These are phyloP conservation scores for Eristalis tenax DNA, from an alignment of 2,888 invertebrate genomes.

Conservation along the genomic window DNA sequence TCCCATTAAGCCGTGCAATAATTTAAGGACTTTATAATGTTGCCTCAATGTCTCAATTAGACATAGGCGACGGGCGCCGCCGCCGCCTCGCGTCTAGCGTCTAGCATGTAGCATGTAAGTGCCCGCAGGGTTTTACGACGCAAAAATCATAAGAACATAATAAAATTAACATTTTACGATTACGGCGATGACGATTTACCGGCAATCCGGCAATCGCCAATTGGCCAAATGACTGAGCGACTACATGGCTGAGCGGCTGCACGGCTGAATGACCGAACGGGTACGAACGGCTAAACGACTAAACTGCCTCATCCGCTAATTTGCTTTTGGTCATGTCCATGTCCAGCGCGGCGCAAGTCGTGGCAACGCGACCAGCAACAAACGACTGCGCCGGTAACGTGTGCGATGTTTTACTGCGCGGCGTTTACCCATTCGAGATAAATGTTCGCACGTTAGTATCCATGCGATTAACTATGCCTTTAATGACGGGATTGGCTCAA, in stretches of 20 bases:
- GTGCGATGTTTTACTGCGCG: background rate
- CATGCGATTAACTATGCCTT: constrained; percentile 29
- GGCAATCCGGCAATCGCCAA: constrained; percentile 25
- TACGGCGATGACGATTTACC: constrained; percentile 58
- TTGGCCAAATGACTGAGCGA: background rate
- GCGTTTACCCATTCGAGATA: constrained; percentile 5
- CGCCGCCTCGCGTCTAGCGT: background rate
- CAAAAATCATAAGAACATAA: constrained; percentile 67
- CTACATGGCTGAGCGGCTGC: background rate
- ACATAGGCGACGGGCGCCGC: constrained; percentile 9
- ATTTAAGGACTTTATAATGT: constrained; percentile 66
- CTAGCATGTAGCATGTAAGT: background rate
- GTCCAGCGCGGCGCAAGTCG: constrained; percentile 16
- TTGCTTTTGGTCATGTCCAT: constrained; percentile 46
- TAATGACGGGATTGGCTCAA: constrained; percentile 31
- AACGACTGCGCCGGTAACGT: constrained; percentile 16
- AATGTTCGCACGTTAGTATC: constrained; percentile 47
- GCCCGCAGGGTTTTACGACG: constrained; percentile 45
- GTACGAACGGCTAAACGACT: background rate
- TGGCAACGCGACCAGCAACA: constrained; percentile 9
- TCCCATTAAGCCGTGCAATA: constrained; percentile 39
- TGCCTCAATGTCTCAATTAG: constrained; percentile 65
- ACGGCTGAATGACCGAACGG: background rate
- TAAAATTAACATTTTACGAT: constrained; percentile 70
- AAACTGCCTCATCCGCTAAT: constrained; percentile 12